These are phyloP conservation scores for Nemoura dubitans DNA, from an alignment of 2,888 invertebrate genomes.

Conservation along the genomic window DNA sequence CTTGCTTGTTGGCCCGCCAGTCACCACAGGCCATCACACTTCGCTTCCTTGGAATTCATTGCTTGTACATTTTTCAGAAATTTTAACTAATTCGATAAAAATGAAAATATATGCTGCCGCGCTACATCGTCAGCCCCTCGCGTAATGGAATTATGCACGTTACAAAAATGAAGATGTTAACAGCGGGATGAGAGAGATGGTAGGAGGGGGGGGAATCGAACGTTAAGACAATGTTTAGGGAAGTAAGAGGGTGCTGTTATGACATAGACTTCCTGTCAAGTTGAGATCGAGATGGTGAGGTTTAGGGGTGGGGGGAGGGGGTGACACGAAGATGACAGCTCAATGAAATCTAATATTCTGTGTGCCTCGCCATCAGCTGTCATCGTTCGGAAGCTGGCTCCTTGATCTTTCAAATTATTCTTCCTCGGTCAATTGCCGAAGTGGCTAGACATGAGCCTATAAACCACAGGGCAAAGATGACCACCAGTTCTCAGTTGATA, in stretches of 20 bases:
- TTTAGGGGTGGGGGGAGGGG: background rate
- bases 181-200: background rate
- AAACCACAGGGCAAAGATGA: too few species aligned
- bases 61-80: background rate
- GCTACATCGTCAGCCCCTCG: background rate
- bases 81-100: background rate
- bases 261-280: constrained; percentile 25
- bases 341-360: background rate
- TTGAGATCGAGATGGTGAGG: background rate
- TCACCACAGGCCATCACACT: background rate
- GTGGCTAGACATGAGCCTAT: too few species aligned
- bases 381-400: background rate
- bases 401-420: background rate
- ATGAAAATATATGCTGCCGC: background rate
- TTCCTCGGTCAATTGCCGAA: background rate
- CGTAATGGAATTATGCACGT: background rate
- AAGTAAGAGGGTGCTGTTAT: constrained; percentile 31
- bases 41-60: background rate
- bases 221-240: constrained; percentile 29
- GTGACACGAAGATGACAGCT: background rate
- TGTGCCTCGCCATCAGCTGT: background rate
- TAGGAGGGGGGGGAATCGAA: background rate
- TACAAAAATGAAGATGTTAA: background rate
- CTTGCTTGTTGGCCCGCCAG: too few species aligned
- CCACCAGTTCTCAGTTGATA: too few species aligned